Conservation (phyloP, 2,888 invertebrate genomes). For the Noctua janthina region DNA sequence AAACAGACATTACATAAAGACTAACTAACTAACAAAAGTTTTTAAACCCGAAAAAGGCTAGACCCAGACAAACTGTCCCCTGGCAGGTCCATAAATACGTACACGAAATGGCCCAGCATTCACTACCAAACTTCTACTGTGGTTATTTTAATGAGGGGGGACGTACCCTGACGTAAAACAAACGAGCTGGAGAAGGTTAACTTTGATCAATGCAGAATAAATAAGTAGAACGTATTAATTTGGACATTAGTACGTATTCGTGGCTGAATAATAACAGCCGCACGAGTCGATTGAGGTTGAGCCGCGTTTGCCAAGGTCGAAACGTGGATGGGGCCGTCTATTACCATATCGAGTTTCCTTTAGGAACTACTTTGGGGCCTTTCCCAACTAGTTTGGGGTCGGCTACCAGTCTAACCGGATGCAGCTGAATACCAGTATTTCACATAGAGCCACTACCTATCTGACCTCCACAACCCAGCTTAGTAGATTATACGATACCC, state of each 20-base stretch:
- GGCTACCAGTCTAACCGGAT: no score
- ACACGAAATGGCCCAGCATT: constrained; percentile 22
- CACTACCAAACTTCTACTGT: constrained; percentile 43
- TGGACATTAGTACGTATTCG: not conserved
- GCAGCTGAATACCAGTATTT: no score
- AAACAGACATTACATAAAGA: constrained; percentile 3
- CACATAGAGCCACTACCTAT: no score
- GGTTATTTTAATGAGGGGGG: constrained; percentile 59
- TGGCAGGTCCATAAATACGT: constrained; percentile 5
- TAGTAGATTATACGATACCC: no score
- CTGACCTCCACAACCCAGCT: no score
- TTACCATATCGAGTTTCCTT: not conserved
- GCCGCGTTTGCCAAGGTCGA: no score
- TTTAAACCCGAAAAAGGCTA: not conserved
- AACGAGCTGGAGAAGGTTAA: not conserved
- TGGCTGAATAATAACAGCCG: not conserved
- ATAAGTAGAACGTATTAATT: no score
- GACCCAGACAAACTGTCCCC: constrained; percentile 24
- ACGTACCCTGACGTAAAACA: not conserved
- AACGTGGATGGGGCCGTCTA: not conserved
- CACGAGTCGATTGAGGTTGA: no score
- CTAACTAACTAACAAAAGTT: constrained; percentile 18
- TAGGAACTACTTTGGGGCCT: no score
- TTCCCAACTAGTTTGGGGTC: no score
- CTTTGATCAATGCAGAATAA: not conserved